Percentiles rank a stretch among this genome's conserved stretches.
Conservation (phyloP, 2,113 vertebrate genomes). For the Dolichallabes microphthalmus region DNA sequence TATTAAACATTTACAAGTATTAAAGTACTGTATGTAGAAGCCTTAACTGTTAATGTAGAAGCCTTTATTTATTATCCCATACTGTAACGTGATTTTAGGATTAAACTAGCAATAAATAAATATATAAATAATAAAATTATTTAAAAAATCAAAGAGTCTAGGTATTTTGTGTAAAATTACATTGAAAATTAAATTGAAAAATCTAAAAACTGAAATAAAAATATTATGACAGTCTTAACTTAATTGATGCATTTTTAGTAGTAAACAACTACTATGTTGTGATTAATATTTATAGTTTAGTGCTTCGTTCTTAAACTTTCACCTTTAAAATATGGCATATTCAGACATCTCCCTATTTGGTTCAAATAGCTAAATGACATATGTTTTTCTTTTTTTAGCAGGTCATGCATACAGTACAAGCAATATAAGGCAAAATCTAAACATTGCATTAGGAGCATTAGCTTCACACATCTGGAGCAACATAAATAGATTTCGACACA, state of each 20-base stretch:
- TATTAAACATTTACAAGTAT: neutral
- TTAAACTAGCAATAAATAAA: neutral
- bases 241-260: neutral
- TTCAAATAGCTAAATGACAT: neutral
- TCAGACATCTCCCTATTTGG: neutral
- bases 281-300: neutral
- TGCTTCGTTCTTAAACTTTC: neutral
- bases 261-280: neutral
- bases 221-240: neutral
- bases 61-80: neutral
- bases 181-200: neutral
- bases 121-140: neutral
- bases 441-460: neutral
- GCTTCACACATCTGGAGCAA: neutral
- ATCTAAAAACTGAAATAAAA: neutral
- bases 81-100: neutral
- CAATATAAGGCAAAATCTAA: neutral
- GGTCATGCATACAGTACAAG: neutral
- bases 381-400: neutral
- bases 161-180: neutral
- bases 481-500: neutral
- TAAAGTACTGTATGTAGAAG: neutral
- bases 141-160: neutral
- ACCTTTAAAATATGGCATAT: neutral
- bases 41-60: neutral